These are phyloP conservation scores for Cerastis leucographa DNA, from an alignment of 2,888 invertebrate species.

Conservation along the genomic window DNA sequence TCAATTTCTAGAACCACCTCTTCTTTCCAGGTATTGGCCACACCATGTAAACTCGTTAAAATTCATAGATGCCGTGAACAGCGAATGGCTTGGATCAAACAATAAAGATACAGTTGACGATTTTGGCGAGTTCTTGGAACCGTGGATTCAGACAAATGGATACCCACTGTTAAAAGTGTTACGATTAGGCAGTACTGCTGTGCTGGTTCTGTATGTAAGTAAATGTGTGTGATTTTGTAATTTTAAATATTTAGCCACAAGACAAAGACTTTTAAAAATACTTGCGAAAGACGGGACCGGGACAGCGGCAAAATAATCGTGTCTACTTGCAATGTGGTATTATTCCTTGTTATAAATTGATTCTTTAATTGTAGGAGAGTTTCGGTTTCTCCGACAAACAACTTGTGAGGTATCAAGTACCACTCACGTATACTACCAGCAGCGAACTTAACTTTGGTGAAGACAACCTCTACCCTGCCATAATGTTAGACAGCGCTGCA, in stretches of 20 bases:
- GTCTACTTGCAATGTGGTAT: no score
- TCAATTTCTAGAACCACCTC: not conserved
- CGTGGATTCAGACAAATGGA: constrained; percentile 76
- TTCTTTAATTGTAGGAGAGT: constrained; percentile 53
- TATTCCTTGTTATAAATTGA: no score
- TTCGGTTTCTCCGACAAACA: constrained; percentile 41
- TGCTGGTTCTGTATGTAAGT: constrained; percentile 73
- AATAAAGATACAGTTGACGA: constrained; percentile 67
- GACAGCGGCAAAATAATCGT: no score
- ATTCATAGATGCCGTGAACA: constrained; percentile 79
- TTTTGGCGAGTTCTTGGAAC: constrained; percentile 73
- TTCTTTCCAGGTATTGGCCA: constrained; percentile 62
- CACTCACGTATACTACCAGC: constrained; percentile 88
- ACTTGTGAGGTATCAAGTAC: constrained; percentile 72
- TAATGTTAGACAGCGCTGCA: constrained; percentile 67
- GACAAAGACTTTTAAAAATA: not conserved
- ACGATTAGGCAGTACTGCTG: not conserved
- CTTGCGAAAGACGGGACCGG: not conserved
- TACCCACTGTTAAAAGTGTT: constrained; percentile 69
- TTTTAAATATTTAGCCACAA: not conserved
- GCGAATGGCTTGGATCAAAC: constrained; percentile 62
- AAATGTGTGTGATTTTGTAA: not conserved
- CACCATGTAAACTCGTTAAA: constrained; percentile 69
- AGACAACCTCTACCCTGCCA: constrained; percentile 73
- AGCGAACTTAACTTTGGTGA: constrained; percentile 76